Base-by-base conservation (phyloP, 1,140 invertebrate genomes). In the Holotrichia oblita region DNA sequence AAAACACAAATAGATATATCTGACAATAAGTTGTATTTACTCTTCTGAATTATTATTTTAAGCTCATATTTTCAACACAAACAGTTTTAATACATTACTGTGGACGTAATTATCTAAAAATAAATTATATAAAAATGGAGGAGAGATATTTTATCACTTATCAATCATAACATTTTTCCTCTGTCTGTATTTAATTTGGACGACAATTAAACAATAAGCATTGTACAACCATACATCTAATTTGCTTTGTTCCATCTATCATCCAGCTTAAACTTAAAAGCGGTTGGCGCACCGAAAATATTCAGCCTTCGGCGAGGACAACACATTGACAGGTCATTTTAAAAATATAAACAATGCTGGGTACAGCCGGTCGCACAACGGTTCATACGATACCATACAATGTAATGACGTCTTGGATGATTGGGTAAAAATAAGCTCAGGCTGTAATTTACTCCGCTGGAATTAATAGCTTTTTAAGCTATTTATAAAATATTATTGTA, bases 251-350 rank as follows among this genome's bases (percentile, higher is more conserved):
- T 17, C 14, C 14, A 2, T 55, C 48, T 3, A 55, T 55, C 48
- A 17, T 55, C 48, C 3, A 55, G 48, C 17, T 55, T 55, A 14
- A 55, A n/a, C 48, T 55, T 14, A 55, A 55, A 55, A 55, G 1
- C 14, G 14, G 17, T 14, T 2, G 2, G 48, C 48, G 48, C 17
- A 17, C 48, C 17, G 48, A 55, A 55, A 55, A 55, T 55, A 55
- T 55, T 17, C 14, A 55, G 48, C 48, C 48, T 55, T 55, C 48
- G 14, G 17, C n/a, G 48, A 55, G 48, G 48, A 55, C 48, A 55
- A 55, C 17, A 55, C 14, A 55, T 55, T 55, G 48, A 55, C 48
- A 55, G 48, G 48, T 55, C 48, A 55, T 17, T 55, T 55, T 55
- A 55, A 55, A 55, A 55, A 55, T 55, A 55, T 17, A 55, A 55